Evolutionary conservation across 2,888 invertebrate species (phyloP), one percentile per base, ranked within the genome.

Genomic region (Hedychridium roseum): DNA sequence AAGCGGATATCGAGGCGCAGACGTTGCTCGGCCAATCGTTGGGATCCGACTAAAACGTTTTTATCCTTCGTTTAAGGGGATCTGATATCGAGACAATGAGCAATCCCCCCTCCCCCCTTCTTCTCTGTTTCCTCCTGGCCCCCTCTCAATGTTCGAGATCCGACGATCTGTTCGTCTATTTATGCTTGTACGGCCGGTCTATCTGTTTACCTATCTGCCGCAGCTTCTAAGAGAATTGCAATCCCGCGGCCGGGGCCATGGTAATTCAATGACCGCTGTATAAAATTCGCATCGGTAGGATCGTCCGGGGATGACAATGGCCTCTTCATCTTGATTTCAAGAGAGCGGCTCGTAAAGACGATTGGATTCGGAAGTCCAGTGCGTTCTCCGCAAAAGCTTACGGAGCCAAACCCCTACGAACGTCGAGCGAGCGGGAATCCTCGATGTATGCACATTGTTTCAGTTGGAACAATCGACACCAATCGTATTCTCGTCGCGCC

Each of bases 21-120:
- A 23, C 23, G 23, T 23, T 9, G 23, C 5, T 23, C 26, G 45
- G 42, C 44, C 54, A 56, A 57, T 52, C 54, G 56, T 49, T 54
- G 56, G 54, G 50, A 60, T 51, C 51, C 23, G 46, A 57, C 54
- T 61, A 57, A 23, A 65, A 64, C 58, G 54, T 54, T 69, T 67
- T 70, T 60, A 64, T 66, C 65, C 53, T 60, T 57, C 61, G 62
- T 62, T 64, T 52, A 42, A 47, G 50, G 50, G 50, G 54, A 68
- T 66, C 66, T 60, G 66, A 66, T 69, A 68, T 49, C 54, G 45
- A 63, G 63, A 66, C 68, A 68, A 68, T 62, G 60, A 62, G 63
- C 43, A 35, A 26, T 34, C 31, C 54, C 52, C 47, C 43, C 50
- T 21, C 51, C 49, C 40, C 28, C 14, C 17, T 2, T 39, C 41